A percentile compares a stretch with the other conserved stretches of the same genome.
Evolutionary conservation across 2,797 vertebrate species (phyloP).

Genomic region (Enoplosus armatus): DNA sequence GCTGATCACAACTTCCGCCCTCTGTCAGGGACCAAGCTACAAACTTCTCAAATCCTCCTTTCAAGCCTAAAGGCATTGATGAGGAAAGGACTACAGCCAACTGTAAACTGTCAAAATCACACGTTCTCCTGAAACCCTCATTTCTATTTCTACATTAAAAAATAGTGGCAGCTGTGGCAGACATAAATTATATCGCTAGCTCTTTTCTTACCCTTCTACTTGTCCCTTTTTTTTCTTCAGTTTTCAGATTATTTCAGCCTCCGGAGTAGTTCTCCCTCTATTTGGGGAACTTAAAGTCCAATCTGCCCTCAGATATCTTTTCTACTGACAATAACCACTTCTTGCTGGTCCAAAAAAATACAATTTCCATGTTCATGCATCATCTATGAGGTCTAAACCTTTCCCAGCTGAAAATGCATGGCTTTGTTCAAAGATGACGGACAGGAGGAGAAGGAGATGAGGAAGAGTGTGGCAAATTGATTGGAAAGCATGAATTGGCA

Average conservation of each 20-base stretch:
- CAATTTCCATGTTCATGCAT: constrained; percentile 46
- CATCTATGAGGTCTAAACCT: constrained; percentile 53
- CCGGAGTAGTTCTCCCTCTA: not conserved
- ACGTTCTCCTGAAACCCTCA: not conserved
- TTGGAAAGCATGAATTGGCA: constrained; percentile 51
- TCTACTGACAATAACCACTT: constrained; percentile 40
- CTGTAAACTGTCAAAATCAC: not conserved
- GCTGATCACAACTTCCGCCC: constrained; percentile 19
- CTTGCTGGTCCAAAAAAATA: constrained; percentile 33
- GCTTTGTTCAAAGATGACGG: constrained; percentile 46
- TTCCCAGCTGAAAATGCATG: constrained; percentile 35
- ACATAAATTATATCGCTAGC: not conserved
- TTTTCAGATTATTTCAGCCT: constrained; percentile 14
- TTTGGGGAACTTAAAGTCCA: constrained; percentile 33
- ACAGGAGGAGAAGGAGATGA: constrained; percentile 41
- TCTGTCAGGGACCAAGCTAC: not conserved
- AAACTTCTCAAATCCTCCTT: constrained; percentile 19
- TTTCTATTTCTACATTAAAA: not conserved
- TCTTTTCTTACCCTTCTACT: not conserved
- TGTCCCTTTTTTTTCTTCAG: not conserved
- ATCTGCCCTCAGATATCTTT: constrained; percentile 32
- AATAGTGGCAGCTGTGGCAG: not conserved
- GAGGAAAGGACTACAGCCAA: not conserved
- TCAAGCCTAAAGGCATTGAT: constrained; percentile 5
- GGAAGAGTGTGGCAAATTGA: constrained; percentile 52